Percentiles rank a stretch among this genome's conserved stretches.
These are phyloP conservation scores for Micronisus gabar DNA, from an alignment of 2,113 vertebrate genomes.

Conservation along the genomic window DNA sequence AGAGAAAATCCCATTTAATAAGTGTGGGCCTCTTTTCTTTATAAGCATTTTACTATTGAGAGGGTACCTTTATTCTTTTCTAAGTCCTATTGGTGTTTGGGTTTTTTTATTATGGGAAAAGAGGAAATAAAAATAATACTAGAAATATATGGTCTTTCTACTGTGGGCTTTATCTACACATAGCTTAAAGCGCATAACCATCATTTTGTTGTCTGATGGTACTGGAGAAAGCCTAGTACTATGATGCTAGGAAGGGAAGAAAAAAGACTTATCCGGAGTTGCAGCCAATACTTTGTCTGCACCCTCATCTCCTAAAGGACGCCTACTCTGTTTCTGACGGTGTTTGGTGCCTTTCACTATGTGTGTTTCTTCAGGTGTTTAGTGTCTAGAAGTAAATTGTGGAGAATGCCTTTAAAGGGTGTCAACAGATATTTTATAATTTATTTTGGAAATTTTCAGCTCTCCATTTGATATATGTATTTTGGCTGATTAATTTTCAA, in stretches of 20 bases:
- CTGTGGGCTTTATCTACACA: not conserved
- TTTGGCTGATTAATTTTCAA: not conserved
- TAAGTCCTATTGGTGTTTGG: not conserved
- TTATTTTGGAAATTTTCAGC: not conserved
- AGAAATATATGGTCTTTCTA: not conserved
- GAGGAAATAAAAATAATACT: not conserved
- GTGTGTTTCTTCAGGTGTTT: not conserved
- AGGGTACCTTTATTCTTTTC: not conserved
- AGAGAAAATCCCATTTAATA: constrained; percentile 8
- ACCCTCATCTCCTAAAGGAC: not conserved
- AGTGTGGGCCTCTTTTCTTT: not conserved
- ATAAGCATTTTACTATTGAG: not conserved
- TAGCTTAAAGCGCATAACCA: not conserved
- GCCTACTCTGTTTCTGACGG: not conserved
- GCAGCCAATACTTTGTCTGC: not conserved
- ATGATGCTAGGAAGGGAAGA: not conserved
- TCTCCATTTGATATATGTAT: not conserved
- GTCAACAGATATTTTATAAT: not conserved
- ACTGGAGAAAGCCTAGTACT: not conserved
- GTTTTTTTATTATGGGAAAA: not conserved
- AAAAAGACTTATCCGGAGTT: not conserved
- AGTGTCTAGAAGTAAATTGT: not conserved
- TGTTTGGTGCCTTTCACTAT: not conserved
- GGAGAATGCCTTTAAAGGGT: not conserved
- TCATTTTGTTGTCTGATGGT: not conserved